These are phyloP conservation scores for Ophion costatus DNA, from an alignment of 2,888 invertebrate species.

Conservation along the genomic window DNA sequence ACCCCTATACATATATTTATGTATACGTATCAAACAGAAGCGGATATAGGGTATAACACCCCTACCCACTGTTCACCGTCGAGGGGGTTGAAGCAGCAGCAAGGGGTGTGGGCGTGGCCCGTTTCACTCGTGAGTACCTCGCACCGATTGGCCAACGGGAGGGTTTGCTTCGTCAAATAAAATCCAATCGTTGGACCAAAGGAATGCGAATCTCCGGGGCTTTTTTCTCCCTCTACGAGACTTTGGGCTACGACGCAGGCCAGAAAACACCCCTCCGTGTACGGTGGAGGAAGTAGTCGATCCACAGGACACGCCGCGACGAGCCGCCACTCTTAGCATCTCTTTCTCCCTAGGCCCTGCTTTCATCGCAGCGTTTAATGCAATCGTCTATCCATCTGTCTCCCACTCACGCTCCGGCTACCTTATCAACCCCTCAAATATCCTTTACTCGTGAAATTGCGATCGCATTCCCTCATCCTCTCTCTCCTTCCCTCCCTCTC, in stretches of 20 bases:
- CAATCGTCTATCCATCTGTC: constrained; percentile 37
- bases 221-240: constrained; percentile 76
- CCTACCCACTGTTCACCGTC: constrained; percentile 53
- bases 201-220: constrained; percentile 81
- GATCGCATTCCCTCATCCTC: constrained; percentile 40
- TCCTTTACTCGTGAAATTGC: constrained; percentile 53
- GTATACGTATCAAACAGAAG: constrained; percentile 47
- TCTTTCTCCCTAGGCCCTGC: constrained; percentile 30
- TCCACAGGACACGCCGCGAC: constrained; percentile 4
- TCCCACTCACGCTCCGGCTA: constrained; percentile 33
- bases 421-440: constrained; percentile 38
- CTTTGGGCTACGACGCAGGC: constrained; percentile 55
- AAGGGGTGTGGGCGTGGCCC: constrained; percentile 79
- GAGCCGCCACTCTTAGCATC: constrained; percentile 30
- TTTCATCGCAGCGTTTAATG: constrained; percentile 30
- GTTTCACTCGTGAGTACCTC: constrained; percentile 71
- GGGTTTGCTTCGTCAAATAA: constrained; percentile 82
- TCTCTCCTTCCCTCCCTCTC: constrained; percentile 30
- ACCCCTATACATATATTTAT: constrained; percentile 18
- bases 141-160: constrained; percentile 79
- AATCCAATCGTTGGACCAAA: constrained; percentile 83
- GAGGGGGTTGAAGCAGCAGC: constrained; percentile 64
- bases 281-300: constrained; percentile 35
- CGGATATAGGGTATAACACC: constrained; percentile 60
- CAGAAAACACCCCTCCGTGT: constrained; percentile 49